phyloP scores from a whole-genome alignment of 2,888 invertebrate species.

The Heteromyza rotundicornis region DNA sequence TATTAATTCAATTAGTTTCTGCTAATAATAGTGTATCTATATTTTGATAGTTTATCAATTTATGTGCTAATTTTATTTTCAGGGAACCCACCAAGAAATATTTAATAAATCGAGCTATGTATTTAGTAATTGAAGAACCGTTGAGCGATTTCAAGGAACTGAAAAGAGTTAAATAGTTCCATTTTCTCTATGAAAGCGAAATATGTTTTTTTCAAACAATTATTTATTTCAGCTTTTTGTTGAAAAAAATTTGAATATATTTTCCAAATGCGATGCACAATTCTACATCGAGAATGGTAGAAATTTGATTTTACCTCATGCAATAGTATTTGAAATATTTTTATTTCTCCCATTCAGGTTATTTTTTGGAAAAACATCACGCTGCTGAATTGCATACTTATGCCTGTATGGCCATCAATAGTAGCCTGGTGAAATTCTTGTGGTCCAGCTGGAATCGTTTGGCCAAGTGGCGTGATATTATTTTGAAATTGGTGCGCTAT shows the following conservation, averaged over 20 bases:
- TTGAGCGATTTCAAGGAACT: constrained; percentile 43
- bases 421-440: constrained; percentile 47
- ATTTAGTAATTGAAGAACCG: constrained; percentile 45
- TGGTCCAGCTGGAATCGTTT: constrained; percentile 56
- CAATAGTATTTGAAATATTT: neutral
- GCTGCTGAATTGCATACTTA: constrained; percentile 53
- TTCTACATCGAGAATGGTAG: constrained; percentile 51
- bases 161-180: constrained; percentile 41
- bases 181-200: no score
- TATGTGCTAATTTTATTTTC: no score
- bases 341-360: constrained; percentile 28
- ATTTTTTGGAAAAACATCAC: constrained; percentile 52
- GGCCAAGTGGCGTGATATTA: constrained; percentile 47
- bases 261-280: constrained; percentile 52
- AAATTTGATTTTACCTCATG: neutral
- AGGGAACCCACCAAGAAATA: constrained; percentile 41
- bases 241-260: constrained; percentile 52
- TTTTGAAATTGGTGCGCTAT: constrained; percentile 44
- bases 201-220: neutral
- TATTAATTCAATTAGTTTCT: no score
- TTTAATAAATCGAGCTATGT: constrained; percentile 42
- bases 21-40: no score
- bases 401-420: constrained; percentile 47
- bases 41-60: no score
- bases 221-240: constrained; percentile 37